Conservation (phyloP, 2,888 invertebrate species). For the Melieria crassipennis region DNA sequence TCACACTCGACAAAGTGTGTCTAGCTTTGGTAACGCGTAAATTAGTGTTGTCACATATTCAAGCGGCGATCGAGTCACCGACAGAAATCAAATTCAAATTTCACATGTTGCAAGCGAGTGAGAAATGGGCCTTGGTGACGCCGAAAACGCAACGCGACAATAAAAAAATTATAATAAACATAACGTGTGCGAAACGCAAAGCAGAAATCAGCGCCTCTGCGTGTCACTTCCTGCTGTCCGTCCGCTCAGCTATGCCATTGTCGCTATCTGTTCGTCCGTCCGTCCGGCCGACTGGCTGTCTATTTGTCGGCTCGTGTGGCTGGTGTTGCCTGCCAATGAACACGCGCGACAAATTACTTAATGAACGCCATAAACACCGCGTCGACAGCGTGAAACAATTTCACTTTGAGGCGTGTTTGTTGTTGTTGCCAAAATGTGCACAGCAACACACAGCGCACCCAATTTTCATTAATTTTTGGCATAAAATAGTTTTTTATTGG, state of each 20-base stretch:
- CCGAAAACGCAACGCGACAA: background rate
- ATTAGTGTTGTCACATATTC: too few species aligned
- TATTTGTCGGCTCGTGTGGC: background rate
- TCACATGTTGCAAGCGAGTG: background rate
- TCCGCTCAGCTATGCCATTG: background rate
- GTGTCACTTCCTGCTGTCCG: conserved; percentile 13
- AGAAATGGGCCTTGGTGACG: conserved; percentile 11
- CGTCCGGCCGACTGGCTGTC: background rate
- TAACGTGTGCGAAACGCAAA: too few species aligned
- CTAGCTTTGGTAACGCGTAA: too few species aligned
- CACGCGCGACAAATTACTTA: conserved; percentile 39
- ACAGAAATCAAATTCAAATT: too few species aligned
- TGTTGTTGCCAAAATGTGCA: background rate
- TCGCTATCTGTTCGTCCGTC: background rate
- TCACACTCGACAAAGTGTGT: background rate
- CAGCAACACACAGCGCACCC: conserved; percentile 3
- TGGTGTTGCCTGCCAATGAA: conserved; percentile 19
- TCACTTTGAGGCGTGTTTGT: conserved; percentile 7
- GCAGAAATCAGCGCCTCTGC: too few species aligned
- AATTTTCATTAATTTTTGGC: conserved; percentile 23
- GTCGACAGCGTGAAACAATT: conserved; percentile 15
- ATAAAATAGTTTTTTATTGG: conserved; percentile 19
- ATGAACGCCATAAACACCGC: conserved; percentile 34
- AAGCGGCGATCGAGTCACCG: too few species aligned
- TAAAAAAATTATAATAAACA: too few species aligned